Evolutionary conservation across 1,140 invertebrate genomes (phyloP), one percentile per base, ranked within the genome.

Genomic region (Micrasema longulum): DNA sequence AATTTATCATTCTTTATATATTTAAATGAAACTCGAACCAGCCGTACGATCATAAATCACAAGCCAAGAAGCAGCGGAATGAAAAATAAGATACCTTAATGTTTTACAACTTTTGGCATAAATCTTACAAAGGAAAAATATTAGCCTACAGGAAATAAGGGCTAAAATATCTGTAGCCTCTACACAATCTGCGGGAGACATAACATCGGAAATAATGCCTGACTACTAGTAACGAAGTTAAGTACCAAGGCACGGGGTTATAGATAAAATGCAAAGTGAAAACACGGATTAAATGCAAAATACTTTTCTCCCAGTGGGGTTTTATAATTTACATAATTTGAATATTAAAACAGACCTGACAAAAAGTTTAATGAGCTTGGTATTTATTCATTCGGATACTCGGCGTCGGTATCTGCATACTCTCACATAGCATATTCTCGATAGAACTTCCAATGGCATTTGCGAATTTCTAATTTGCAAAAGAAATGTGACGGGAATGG

Each of bases 391-490:
- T 69, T 60, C 52, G 31, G 53, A 43, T 38, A 66, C 35, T 53
- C 48, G 45, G 35, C 26, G n/a, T 4, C 20, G 11, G 47, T 41
- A 50, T 71, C 47, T 71, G 50, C 69, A 57, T 71, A 71, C 23
- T 60, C 57, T 55, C 71, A 48, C 63, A 50, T 50, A 63, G 55
- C 35, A 16, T 47, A 31, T 68, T 4, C n/a, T n/a, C n/a, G 45
- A 36, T 18, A 60, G 45, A 52, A 45, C 64, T 68, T 64, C 43
- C 65, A 73, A 72, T 68, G 74, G 71, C 74, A 76, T 73, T 71
- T 76, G 72, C 69, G 69, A 75, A 75, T 65, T 75, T 75, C 63
- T 76, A 71, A 76, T 76, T 76, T 76, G 67, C 74, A 70, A 76
- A 76, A 76, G 74, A 76, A 76, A 76, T 73, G 74, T 69, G 74